Evolutionary conservation across 2,888 invertebrate genomes (phyloP).

Genomic region (Apotomis betuletana): DNA sequence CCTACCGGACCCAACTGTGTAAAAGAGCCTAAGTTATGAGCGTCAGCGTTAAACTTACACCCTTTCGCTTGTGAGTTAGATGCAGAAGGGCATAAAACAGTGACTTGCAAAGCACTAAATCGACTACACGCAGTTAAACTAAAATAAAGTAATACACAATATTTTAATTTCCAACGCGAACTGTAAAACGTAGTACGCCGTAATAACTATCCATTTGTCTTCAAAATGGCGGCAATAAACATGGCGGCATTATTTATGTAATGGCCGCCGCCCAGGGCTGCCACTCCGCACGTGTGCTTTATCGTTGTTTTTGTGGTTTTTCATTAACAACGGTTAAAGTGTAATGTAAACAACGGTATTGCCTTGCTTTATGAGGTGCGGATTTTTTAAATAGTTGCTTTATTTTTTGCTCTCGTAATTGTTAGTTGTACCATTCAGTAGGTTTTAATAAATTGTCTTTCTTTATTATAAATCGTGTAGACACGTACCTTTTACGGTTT

Average conservation of each 20-base stretch:
- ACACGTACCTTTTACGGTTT: conserved; percentile 18
- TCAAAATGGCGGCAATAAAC: conserved; percentile 83
- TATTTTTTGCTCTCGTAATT: conserved; percentile 22
- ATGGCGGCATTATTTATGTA: conserved; percentile 83
- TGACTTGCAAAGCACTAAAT: conserved; percentile 62
- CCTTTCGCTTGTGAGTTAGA: conserved; percentile 31
- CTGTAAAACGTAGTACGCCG: conserved; percentile 81
- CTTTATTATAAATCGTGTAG: conserved; percentile 16
- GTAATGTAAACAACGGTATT: conserved; percentile 48
- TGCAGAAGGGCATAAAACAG: conserved; percentile 57
- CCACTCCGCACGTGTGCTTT: conserved; percentile 77
- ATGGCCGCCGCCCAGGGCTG: conserved; percentile 78
- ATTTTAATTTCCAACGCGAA: conserved; percentile 81
- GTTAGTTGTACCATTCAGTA: conserved; percentile 14
- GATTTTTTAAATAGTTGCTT: conserved; percentile 33
- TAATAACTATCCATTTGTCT: conserved; percentile 84
- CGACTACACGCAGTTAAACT: conserved; percentile 76
- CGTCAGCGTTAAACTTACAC: not conserved
- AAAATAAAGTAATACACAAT: conserved; percentile 80
- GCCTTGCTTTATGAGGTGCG: conserved; percentile 38
- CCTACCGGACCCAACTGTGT: conserved; percentile 35
- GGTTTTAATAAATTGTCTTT: conserved; percentile 18
- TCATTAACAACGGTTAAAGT: conserved; percentile 70
- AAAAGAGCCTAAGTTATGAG: conserved; percentile 10
- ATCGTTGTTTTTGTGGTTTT: conserved; percentile 77